Evolutionary conservation across 2,113 vertebrate species (phyloP), one percentile per base, ranked within the genome.

Genomic region (Etheostoma cragini): DNA sequence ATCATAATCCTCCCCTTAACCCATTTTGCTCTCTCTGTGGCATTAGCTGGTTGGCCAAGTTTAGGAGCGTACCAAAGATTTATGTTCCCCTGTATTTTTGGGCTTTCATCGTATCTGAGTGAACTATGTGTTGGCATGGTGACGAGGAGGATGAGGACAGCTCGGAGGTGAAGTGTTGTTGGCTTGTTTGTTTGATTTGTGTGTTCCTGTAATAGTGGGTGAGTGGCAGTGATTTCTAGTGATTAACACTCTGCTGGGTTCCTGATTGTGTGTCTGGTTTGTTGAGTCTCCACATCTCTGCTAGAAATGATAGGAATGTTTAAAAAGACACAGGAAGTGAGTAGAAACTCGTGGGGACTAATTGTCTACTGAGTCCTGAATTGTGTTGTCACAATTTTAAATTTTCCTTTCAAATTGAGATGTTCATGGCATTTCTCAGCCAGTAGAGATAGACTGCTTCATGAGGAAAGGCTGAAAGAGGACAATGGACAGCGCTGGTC

Each of bases 121-220:
- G 49, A 47, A 78, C 47, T 33, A 93, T 94, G 92, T 94, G 93
- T 88, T 94, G 93, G 93, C 91, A 93, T 89, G 93, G 93, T n/a
- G 93, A 94, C 24, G 92, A 93, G 83, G 92, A 93, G 53, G 90
- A 93, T 72, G 91, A 89, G 54, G 90, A 91, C 89, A 89, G 89
- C 87, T 88, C 89, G 0, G 93, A 94, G 93, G 93, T 94, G 79
- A 92, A 72, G 77, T 73, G 72, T 72, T 22, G 58, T 61, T 66
- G 73, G 22, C 54, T 84, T 72, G 35, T 84, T 89, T 87, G 72
- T 86, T 82, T 72, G 61, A 62, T 80, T 85, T 83, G 72, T 81
- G 58, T 50, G 65, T 87, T 87, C 80, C 60, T 85, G 63, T 90
- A 77, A 81, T 79, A 62, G 50, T n/a, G 49, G 58, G 14, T 12